Base-by-base conservation (phyloP, 2,888 invertebrate species). In the Chloroclystis v-ata region DNA sequence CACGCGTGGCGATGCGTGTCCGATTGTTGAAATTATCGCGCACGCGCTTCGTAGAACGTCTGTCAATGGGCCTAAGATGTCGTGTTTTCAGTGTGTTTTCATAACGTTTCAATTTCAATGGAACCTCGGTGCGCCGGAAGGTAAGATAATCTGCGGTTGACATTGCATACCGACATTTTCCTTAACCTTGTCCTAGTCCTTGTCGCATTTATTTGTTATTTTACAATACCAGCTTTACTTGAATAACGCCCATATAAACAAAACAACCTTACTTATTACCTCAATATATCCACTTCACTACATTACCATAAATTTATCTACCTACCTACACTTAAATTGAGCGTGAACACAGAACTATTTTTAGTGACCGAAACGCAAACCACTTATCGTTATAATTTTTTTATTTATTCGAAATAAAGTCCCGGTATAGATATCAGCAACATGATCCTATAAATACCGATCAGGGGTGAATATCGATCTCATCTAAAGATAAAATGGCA, bases 1-100 rank as follows among this genome's bases (percentile, higher is more conserved):
- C 69, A 60, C 64, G 61, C 61, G 67, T 60, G 54, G 53, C 29
- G 45, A 40, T 51, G 43, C 53, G 43, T 45, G 52, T 39, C 45
- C 42, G 55, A 43, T 54, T 56, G 54, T 56, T 54, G 52, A 52
- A 52, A 48, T 46, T 52, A 70, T 75, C 50, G 73, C 70, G 81
- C 85, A 82, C 82, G 80, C 78, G 83, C 64, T 84, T 83, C 84
- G 61, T 56, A 69, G 84, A 83, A 85, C 47, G 51, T 52, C 55
- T 56, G 63, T 76, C 71, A 72, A 76, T 75, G 72, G 65, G 60
- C 56, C 56, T 56, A 48, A 66, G 72, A 69, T 65, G 71, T 66
- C 67, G 59, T 82, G 78, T 82, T 82, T 78, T 74, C 67, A 72
- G 66, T 66, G 59, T 82, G 78, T 82, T 82, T 78, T 74, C 67